Conservation (phyloP, 2,888 invertebrate species). For the Callyntrura sp. region DNA sequence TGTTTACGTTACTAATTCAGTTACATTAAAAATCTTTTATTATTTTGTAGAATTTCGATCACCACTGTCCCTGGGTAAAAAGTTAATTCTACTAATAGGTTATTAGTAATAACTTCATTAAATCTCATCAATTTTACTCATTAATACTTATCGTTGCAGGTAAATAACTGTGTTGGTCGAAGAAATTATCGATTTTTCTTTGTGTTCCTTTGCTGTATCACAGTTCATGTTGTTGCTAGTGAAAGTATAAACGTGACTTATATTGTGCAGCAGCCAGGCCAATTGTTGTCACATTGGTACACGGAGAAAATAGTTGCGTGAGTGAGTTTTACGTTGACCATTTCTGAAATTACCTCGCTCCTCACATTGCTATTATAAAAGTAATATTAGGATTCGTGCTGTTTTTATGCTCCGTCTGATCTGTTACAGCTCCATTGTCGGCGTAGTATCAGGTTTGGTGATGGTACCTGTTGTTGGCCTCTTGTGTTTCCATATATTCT, state of each 20-base stretch:
- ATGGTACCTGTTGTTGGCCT: constrained; percentile 54
- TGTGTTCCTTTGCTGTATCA: constrained; percentile 47
- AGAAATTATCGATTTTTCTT: constrained; percentile 70
- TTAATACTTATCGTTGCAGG: background rate
- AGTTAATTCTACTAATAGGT: background rate
- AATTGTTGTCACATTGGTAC: constrained; percentile 22
- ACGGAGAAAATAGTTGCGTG: constrained; percentile 43
- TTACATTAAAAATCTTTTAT: background rate
- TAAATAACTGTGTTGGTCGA: constrained; percentile 61
- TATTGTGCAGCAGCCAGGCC: background rate
- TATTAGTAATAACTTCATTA: too few relatives aligned
- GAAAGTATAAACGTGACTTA: background rate
- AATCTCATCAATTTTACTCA: background rate
- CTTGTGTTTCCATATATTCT: constrained; percentile 48
- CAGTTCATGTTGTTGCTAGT: constrained; percentile 18
- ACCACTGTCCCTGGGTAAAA: constrained; percentile 67
- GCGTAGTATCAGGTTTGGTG: background rate
- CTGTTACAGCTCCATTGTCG: constrained; percentile 18
- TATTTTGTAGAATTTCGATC: constrained; percentile 57
- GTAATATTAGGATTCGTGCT: too few relatives aligned
- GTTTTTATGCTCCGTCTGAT: too few relatives aligned
- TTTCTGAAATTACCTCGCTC: too few relatives aligned
- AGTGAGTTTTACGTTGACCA: constrained; percentile 26
- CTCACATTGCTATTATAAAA: too few relatives aligned
- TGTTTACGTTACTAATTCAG: background rate